Evolutionary conservation across 2,888 invertebrate species (phyloP), one percentile per base, ranked within the genome.

Genomic region (Cecidostiba fungosa): DNA sequence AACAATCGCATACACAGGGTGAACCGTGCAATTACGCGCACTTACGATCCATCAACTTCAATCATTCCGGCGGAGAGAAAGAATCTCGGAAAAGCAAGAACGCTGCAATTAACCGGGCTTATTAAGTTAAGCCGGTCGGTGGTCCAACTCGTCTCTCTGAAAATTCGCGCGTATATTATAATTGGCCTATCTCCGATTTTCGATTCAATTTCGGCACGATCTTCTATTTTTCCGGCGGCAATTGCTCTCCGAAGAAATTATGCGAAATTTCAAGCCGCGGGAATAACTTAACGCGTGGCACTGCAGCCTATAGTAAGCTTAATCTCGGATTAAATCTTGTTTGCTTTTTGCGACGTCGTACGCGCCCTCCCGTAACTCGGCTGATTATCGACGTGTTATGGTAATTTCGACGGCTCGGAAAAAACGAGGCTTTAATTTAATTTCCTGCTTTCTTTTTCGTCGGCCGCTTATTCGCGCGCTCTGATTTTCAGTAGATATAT

Each of bases 71-170:
- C 39, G 39, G 32, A 19, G 36, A 70, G 39, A 70, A 70, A 39
- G 19, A 70, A 70, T 70, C n/a, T 70, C n/a, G n/a, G 32, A 70
- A 70, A 32, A 39, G 32, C 87, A n/a, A n/a, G 85, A 85, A 87
- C 87, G 88, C 88, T 87, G 88, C 88, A 90, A 90, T 90, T 90
- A 90, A 89, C 88, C 87, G 87, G n/a, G n/a, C 43, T 43, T 88
- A 90, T 90, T 89, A 90, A 88, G 89, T 89, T 88, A 89, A 86
- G 88, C 77, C 82, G 50, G 87, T 87, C 87, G 90, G 90, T 90
- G 89, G 89, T 90, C 89, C 86, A 29, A 14, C 50, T 12, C 8
- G n/a, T 66, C 29, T 66, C 29, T 62, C n/a, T 14, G 26, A 29
- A 26, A 26, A 66, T 26, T 66, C 23, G 12, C 54, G n/a, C n/a